phyloP scores from a whole-genome alignment of 53 echinoderm and acorn worm genomes.

The Hippasteria phrygiana region DNA sequence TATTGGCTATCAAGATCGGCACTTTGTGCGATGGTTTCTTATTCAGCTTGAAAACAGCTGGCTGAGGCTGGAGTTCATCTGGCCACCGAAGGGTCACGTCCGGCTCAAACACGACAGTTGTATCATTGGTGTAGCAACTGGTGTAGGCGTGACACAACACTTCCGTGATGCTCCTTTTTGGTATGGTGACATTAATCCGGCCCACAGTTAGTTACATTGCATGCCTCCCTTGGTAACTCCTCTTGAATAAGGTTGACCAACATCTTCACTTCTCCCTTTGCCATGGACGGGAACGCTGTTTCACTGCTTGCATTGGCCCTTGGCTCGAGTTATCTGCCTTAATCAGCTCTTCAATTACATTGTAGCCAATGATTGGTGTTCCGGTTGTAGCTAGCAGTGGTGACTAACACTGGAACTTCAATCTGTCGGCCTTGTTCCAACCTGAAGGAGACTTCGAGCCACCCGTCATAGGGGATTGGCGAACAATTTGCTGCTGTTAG shows the following conservation, averaged over 20 bases:
- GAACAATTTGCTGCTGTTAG: conserved; percentile 54
- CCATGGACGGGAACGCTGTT: too few species aligned
- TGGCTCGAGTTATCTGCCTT: not conserved
- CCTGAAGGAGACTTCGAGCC: conserved; percentile 52
- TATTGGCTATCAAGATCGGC: too few species aligned
- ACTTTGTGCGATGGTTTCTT: not conserved
- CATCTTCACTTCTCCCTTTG: conserved; percentile 2
- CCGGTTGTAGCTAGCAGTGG: not conserved
- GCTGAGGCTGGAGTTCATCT: not conserved
- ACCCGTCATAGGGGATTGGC: conserved; percentile 38
- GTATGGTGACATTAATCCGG: conserved; percentile 1
- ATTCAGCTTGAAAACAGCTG: not conserved
- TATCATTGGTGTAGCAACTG: not conserved
- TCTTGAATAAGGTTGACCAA: not conserved
- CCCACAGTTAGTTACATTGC: too few species aligned
- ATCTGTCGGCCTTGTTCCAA: conserved; percentile 1
- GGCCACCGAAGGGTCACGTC: not conserved
- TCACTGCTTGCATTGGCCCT: too few species aligned
- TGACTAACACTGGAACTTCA: conserved; percentile 65
- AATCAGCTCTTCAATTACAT: conserved; percentile 78
- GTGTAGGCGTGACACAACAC: not conserved
- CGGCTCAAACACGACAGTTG: not conserved
- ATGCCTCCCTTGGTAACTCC: not conserved
- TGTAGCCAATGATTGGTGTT: conserved; percentile 71
- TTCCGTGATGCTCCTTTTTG: not conserved